Evolutionary conservation across 2,113 vertebrate genomes (phyloP), one percentile per base, ranked within the genome.

Genomic region (Labrus mixtus): DNA sequence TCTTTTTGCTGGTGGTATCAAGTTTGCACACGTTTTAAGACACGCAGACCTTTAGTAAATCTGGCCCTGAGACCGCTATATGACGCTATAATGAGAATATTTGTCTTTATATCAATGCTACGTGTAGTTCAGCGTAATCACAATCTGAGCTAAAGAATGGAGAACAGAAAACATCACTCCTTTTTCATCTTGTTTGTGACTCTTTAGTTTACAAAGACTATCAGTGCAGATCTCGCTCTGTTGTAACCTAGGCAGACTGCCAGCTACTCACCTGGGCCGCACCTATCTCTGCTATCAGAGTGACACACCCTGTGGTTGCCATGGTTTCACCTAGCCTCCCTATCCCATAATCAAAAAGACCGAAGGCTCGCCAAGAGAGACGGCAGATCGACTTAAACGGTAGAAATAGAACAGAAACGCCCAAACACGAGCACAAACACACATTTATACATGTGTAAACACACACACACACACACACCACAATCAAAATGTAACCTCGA

Each of bases 241-340:
- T 7, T 7, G 77, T 48, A 75, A 77, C 70, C 19, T 17, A 56
- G 11, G 25, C 50, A 23, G 3, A 50, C 54, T 55, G 36, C 50
- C 61, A 63, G 45, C 17, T 50, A 54, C n/a, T 64, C 69, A 84
- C 75, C 76, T 75, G 72, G 56, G 62, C 68, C 70, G 63, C 78
- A 7, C 81, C 82, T 46, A 22, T 11, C 11, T 15, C 43, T 4
- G 6, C 46, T 61, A 51, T 81, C 81, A 59, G 3, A 33, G 51
- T 0, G 63, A 79, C 87, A 88, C 87, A 45, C 89, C 88, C 87
- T 25, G 68, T n/a, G 23, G 77, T 84, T 77, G 63, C 69, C 79
- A 70, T 68, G 77, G 78, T 50, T 45, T 19, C 64, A 60, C 66
- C 71, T 62, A 58, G 43, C 29, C 48, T 25, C 11, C 1, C 37